These are phyloP conservation scores for Sylvia atricapilla DNA, from an alignment of 2,113 vertebrate species.

Conservation along the genomic window DNA sequence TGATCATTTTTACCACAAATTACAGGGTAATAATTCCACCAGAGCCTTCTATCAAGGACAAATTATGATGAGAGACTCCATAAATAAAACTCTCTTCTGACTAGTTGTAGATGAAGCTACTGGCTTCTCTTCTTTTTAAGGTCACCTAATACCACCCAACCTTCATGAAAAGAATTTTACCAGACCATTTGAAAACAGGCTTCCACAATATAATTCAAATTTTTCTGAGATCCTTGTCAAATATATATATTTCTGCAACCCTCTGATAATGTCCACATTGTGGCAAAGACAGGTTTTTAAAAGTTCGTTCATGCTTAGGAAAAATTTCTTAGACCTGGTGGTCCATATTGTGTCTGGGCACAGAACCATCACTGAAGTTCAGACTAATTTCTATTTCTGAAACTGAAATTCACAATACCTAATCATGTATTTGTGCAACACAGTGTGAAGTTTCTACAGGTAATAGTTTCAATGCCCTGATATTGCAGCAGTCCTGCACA, in stretches of 20 bases:
- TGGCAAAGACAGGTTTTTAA: neutral
- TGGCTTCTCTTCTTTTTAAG: neutral
- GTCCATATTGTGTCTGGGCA: neutral
- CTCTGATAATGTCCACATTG: neutral
- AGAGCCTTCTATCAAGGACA: neutral
- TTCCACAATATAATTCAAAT: neutral
- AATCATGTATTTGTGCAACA: neutral
- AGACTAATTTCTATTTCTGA: neutral
- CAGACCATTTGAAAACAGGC: neutral
- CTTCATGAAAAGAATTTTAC: neutral
- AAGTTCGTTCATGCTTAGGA: neutral
- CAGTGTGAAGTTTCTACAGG: neutral
- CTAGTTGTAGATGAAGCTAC: neutral
- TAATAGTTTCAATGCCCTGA: neutral
- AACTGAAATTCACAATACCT: neutral
- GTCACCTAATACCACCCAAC: neutral
- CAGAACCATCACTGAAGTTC: neutral
- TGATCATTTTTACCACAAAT: neutral
- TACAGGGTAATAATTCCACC: neutral
- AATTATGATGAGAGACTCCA: neutral
- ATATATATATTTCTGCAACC: neutral
- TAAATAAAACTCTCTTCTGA: neutral
- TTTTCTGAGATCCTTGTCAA: neutral
- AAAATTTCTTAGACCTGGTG: neutral
- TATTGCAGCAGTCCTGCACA: neutral